Conservation (phyloP, 2,113 vertebrate species). For the Esox niger region DNA sequence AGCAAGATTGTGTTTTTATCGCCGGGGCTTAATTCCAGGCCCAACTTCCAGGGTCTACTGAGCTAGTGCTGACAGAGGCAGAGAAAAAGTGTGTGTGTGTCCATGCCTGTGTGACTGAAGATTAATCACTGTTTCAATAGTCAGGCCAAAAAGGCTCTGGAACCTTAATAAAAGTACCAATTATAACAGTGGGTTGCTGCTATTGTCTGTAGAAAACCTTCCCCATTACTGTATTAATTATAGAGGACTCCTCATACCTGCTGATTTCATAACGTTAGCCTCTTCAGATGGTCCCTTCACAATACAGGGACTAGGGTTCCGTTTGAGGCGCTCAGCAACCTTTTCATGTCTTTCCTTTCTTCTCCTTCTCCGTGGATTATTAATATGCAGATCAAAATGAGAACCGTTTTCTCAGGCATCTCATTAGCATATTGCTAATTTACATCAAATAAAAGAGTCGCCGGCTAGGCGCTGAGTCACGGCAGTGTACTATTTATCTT, state of each 20-base stretch:
- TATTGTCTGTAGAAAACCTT: slow-evolving; percentile 56
- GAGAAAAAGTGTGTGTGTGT: slow-evolving; percentile 15
- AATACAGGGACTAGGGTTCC: too few species aligned
- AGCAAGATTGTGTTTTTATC: slow-evolving; percentile 52
- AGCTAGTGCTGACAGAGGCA: slow-evolving; percentile 19
- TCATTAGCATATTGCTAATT: slow-evolving; percentile 70
- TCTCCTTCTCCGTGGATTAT: slow-evolving; percentile 59
- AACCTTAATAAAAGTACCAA: slow-evolving; percentile 67
- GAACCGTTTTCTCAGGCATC: slow-evolving; percentile 53
- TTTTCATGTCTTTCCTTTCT: slow-evolving; percentile 67
- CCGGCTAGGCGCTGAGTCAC: too few species aligned
- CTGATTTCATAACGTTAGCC: slow-evolving; percentile 57
- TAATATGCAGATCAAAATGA: slow-evolving; percentile 72
- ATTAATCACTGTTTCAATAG: slow-evolving; percentile 61
- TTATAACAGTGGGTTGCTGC: slow-evolving; percentile 54
- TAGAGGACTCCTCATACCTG: slow-evolving; percentile 60
- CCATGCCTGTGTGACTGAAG: slow-evolving; percentile 1
- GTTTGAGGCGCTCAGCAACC: slow-evolving; percentile 16
- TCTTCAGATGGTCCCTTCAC: too few species aligned
- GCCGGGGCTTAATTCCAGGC: background rate
- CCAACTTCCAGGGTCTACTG: background rate
- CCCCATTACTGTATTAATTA: slow-evolving; percentile 66
- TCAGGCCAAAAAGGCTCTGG: slow-evolving; percentile 38
- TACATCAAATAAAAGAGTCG: slow-evolving; percentile 58
- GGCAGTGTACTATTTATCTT: too few species aligned